Percentiles rank a stretch among this genome's conserved stretches.
Evolutionary conservation across 1,140 invertebrate species (phyloP).

Genomic region (Drosophila tristis): DNA sequence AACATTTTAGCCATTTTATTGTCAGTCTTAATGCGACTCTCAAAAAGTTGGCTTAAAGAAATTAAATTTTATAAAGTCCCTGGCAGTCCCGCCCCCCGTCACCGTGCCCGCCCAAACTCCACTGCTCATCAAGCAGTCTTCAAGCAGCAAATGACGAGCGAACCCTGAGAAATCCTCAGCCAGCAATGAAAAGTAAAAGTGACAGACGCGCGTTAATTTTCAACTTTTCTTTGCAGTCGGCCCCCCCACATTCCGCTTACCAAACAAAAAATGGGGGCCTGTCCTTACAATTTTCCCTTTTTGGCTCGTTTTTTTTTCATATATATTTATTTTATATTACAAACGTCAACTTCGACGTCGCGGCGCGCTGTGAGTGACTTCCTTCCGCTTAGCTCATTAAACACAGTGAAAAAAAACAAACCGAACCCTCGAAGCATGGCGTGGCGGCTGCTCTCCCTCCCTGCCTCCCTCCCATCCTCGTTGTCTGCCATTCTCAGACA

Average conservation of each 20-base stretch:
- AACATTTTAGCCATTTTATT: constrained; percentile 19
- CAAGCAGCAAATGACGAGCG: constrained; percentile 46
- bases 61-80: constrained; percentile 55
- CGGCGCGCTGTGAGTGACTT: constrained; percentile 62
- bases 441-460: too few relatives aligned
- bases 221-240: constrained; percentile 49
- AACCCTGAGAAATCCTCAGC: constrained; percentile 49
- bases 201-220: constrained; percentile 76
- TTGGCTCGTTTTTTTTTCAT: constrained; percentile 45
- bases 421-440: constrained; percentile 3
- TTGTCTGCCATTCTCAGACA: constrained; percentile 51
- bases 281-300: constrained; percentile 50
- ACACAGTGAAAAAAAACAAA: constrained; percentile 53
- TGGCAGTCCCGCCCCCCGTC: not conserved
- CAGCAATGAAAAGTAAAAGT: constrained; percentile 70
- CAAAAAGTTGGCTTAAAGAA: constrained; percentile 50
- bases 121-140: constrained; percentile 20
- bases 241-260: not conserved
- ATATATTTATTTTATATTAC: constrained; percentile 78
- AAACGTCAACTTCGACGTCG: constrained; percentile 67
- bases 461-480: constrained; percentile 6
- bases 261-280: constrained; percentile 23
- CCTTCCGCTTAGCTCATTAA: constrained; percentile 83
- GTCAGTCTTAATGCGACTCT: constrained; percentile 1
- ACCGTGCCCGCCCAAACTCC: not conserved